Evolutionary conservation across 1,140 invertebrate genomes (phyloP).

Genomic region (Cyclargus thomasi): DNA sequence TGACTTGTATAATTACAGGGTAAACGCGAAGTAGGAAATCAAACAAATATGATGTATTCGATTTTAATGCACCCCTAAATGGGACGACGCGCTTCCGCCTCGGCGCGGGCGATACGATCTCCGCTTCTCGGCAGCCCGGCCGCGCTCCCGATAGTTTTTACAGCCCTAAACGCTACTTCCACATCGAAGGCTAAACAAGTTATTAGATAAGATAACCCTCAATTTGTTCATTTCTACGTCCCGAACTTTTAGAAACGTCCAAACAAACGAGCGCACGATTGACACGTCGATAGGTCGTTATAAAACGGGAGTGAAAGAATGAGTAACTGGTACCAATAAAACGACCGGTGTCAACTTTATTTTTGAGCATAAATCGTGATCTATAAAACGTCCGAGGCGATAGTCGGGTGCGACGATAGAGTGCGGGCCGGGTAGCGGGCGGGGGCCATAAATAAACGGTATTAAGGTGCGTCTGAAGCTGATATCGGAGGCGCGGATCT

Average conservation of each 20-base stretch:
- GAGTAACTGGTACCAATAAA: slow-evolving; percentile 14
- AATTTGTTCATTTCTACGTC: slow-evolving; percentile 9
- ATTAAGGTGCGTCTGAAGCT: slow-evolving; percentile 59
- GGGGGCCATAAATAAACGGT: slow-evolving; percentile 66
- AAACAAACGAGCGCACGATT: slow-evolving; percentile 18
- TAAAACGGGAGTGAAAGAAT: slow-evolving; percentile 18
- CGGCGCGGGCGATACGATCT: slow-evolving; percentile 60
- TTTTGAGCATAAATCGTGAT: slow-evolving; percentile 14
- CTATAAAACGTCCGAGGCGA: slow-evolving; percentile 17
- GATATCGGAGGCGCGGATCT: slow-evolving; percentile 48
- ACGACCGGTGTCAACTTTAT: slow-evolving; percentile 17
- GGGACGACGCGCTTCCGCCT: slow-evolving; percentile 69
- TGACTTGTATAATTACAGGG: slow-evolving; percentile 73
- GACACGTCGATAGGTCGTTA: slow-evolving; percentile 20
- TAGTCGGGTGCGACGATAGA: slow-evolving; percentile 40
- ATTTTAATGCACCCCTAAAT: slow-evolving; percentile 75
- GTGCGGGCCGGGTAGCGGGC: slow-evolving; percentile 37
- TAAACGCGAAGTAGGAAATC: slow-evolving; percentile 73
- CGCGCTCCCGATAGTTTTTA: slow-evolving; percentile 61
- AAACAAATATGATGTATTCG: slow-evolving; percentile 76
- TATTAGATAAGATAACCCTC: slow-evolving; percentile 35
- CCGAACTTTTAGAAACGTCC: slow-evolving; percentile 10
- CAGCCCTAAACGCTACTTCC: slow-evolving; percentile 59
- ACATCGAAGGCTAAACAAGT: slow-evolving; percentile 59
- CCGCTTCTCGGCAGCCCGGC: slow-evolving; percentile 57